Evolutionary conservation across 2,888 invertebrate species (phyloP).

Genomic region (Scaptomyza flava): DNA sequence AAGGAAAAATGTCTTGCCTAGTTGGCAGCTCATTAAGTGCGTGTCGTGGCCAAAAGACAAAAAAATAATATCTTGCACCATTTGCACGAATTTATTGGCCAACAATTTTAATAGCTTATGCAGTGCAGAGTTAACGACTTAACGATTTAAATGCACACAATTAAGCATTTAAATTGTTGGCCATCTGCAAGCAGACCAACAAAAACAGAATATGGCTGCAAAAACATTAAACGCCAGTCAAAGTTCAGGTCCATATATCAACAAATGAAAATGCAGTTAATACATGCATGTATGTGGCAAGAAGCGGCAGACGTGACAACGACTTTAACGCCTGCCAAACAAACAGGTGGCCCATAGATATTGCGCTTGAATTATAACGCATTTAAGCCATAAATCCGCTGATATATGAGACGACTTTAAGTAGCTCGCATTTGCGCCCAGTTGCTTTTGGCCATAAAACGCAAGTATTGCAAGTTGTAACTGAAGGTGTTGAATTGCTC

Average conservation of each 20-base stretch:
- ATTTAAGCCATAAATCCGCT: slow-evolving; percentile 62
- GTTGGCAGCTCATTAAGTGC: slow-evolving; percentile 62
- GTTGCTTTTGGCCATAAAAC: slow-evolving; percentile 44
- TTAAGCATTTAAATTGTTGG: slow-evolving; percentile 12
- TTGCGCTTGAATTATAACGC: slow-evolving; percentile 64
- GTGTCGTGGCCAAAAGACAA: slow-evolving; percentile 30
- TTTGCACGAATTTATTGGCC: slow-evolving; percentile 24
- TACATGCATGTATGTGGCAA: slow-evolving; percentile 6
- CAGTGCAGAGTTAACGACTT: slow-evolving; percentile 15
- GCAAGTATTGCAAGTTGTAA: slow-evolving; percentile 20
- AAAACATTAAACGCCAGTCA: slow-evolving; percentile 11
- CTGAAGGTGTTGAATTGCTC: slow-evolving; percentile 46
- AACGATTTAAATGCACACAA: slow-evolving; percentile 32
- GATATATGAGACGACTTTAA: slow-evolving; percentile 68
- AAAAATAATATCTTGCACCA: slow-evolving; percentile 9
- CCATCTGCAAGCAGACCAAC: slow-evolving; percentile 6
- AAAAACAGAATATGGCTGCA: slow-evolving; percentile 2
- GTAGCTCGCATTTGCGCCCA: slow-evolving; percentile 61
- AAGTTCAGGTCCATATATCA: slow-evolving; percentile 24
- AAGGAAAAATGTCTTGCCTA: slow-evolving; percentile 41
- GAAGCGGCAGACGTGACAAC: slow-evolving; percentile 59
- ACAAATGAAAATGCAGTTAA: slow-evolving; percentile 17
- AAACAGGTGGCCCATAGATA: slow-evolving; percentile 56
- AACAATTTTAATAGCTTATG: slow-evolving; percentile 21
- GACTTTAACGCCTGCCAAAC: slow-evolving; percentile 39